These are phyloP conservation scores for Drosophila recens DNA, from an alignment of 2,888 invertebrate species.

Conservation along the genomic window DNA sequence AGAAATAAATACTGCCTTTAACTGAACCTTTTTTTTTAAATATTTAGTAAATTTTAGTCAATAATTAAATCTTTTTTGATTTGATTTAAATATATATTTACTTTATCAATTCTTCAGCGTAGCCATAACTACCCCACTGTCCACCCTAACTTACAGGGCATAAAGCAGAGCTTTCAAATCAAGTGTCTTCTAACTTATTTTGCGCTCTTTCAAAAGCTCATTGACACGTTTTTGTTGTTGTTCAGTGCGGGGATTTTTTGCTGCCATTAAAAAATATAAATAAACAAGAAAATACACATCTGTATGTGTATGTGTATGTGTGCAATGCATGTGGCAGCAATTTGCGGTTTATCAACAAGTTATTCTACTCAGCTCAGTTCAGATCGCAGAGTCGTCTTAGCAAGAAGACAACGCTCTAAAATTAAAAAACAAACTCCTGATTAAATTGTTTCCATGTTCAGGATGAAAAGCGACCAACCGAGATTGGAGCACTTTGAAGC, in stretches of 20 bases:
- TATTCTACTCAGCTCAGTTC: conserved; percentile 45
- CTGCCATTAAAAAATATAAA: conserved; percentile 21
- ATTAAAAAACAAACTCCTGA: conserved; percentile 18
- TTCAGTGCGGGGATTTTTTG: conserved; percentile 54
- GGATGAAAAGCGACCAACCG: conserved; percentile 10
- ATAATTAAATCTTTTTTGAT: not conserved
- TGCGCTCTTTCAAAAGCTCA: conserved; percentile 15
- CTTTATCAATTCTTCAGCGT: not conserved
- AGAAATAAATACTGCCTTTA: too few relatives aligned
- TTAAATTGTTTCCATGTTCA: not conserved
- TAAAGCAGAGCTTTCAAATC: conserved; percentile 26
- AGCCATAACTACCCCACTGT: not conserved
- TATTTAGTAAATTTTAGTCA: not conserved
- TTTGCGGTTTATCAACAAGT: conserved; percentile 45
- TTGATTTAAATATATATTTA: not conserved
- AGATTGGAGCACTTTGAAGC: conserved; percentile 17
- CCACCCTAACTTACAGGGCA: conserved; percentile 5
- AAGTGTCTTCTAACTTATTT: conserved; percentile 15
- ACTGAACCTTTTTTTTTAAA: too few relatives aligned
- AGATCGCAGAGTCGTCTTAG: conserved; percentile 46
- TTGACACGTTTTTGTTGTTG: conserved; percentile 42
- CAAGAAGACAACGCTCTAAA: conserved; percentile 30
- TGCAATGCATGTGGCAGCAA: conserved; percentile 2
- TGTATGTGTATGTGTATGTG: not conserved
- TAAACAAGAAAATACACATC: conserved; percentile 33